A percentile compares a stretch with the other conserved stretches of the same genome.
Conservation (phyloP, 2,113 vertebrate species). For the Muntiacus reevesi region DNA sequence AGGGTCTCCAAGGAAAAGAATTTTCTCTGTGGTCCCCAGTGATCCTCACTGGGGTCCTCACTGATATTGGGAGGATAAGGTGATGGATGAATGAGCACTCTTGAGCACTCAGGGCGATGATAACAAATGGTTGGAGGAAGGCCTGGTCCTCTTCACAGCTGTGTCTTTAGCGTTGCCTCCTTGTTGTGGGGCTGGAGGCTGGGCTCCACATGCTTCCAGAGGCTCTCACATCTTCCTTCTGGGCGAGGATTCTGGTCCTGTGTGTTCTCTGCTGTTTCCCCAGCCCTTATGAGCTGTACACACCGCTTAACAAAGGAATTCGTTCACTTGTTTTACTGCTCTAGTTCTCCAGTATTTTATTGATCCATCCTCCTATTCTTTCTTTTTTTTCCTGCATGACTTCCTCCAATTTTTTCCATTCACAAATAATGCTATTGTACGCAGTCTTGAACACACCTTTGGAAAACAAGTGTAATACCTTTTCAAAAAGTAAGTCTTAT, state of each 20-base stretch:
- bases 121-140: rapidly evolving
- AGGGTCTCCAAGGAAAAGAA: not conserved
- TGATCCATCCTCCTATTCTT: not conserved
- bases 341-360: not conserved
- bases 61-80: too few relatives aligned
- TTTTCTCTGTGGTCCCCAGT: not conserved
- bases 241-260: not conserved
- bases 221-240: not conserved
- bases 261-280: not conserved
- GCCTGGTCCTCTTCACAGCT: not conserved
- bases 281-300: rapidly evolving
- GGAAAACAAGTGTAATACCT: not conserved
- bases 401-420: not conserved
- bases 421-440: not conserved
- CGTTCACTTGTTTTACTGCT: too few relatives aligned
- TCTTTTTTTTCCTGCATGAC: not conserved
- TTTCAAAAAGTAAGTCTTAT: not conserved
- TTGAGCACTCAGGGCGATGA: not conserved
- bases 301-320: not conserved
- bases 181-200: rapidly evolving
- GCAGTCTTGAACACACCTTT: not conserved
- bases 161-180: not conserved
- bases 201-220: not conserved
- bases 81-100: rapidly evolving
- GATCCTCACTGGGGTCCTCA: not conserved